Conservation (phyloP, 2,888 invertebrate species). For the Dicycla oo region DNA sequence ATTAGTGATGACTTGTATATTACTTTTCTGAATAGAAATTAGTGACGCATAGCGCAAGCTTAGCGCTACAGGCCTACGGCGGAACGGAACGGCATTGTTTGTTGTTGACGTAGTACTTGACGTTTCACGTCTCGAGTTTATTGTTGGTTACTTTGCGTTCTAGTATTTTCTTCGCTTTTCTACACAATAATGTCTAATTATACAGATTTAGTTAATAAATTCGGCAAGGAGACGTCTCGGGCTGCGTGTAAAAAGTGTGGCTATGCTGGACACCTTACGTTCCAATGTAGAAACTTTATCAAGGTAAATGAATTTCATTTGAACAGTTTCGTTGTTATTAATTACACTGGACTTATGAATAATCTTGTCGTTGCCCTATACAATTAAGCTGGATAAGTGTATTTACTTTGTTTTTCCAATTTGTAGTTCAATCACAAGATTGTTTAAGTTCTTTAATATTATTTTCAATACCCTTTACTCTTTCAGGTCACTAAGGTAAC, state of each 20-base stretch:
- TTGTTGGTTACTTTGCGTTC: slow-evolving; percentile 23
- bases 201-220: slow-evolving; percentile 83
- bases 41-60: not conserved
- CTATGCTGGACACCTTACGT: slow-evolving; percentile 98
- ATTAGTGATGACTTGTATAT: not conserved
- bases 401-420: not conserved
- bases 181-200: slow-evolving; percentile 79
- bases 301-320: slow-evolving; percentile 89
- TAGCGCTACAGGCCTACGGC: fast-evolving
- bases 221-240: slow-evolving; percentile 93
- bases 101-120: slow-evolving; percentile 68
- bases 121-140: slow-evolving; percentile 45
- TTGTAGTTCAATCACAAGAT: not conserved
- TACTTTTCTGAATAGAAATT: not conserved
- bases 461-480: not conserved
- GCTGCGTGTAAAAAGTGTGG: slow-evolving; percentile 98
- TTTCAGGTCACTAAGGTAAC: slow-evolving; percentile 3
- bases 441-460: not conserved
- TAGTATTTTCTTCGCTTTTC: slow-evolving; percentile 22
- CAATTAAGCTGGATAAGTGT: not conserved
- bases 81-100: slow-evolving; percentile 59
- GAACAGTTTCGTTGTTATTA: slow-evolving; percentile 4
- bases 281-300: slow-evolving; percentile 98
- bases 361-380: not conserved
- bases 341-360: not conserved